Conservation (phyloP, 2,113 vertebrate genomes). For the Cranoglanis bouderius region DNA sequence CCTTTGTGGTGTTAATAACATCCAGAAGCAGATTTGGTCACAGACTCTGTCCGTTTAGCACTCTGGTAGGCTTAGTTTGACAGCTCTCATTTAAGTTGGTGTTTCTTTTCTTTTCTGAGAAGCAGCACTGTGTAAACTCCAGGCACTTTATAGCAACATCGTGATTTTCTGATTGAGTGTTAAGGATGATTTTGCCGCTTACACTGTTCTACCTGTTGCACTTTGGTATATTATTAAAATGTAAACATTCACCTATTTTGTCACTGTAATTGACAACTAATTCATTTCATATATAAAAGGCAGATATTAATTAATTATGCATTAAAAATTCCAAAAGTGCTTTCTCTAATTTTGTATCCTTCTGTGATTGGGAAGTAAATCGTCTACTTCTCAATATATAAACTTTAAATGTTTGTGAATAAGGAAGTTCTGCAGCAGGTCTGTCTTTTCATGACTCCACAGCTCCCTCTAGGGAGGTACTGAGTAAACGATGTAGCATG, state of each 20-base stretch:
- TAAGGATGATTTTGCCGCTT: background rate
- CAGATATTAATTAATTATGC: background rate
- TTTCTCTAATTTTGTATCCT: background rate
- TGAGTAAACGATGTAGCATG: background rate
- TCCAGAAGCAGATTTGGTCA: background rate
- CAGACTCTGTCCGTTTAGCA: background rate
- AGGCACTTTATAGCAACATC: background rate
- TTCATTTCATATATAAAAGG: background rate
- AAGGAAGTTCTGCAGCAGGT: background rate
- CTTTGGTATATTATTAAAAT: background rate
- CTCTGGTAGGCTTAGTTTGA: background rate
- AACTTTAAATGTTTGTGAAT: background rate
- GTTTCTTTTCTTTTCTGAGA: background rate
- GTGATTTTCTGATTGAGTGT: background rate
- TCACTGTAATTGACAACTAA: background rate
- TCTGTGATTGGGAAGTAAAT: background rate
- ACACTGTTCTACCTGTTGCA: background rate
- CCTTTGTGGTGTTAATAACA: background rate
- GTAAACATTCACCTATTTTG: background rate
- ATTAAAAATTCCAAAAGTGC: background rate
- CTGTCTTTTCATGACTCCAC: background rate
- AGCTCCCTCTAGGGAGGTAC: constrained; percentile 30
- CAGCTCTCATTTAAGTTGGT: background rate
- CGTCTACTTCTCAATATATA: background rate
- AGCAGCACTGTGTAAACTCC: background rate